Base-by-base conservation (phyloP, 1,140 invertebrate species). In the Orchestia grillus region DNA sequence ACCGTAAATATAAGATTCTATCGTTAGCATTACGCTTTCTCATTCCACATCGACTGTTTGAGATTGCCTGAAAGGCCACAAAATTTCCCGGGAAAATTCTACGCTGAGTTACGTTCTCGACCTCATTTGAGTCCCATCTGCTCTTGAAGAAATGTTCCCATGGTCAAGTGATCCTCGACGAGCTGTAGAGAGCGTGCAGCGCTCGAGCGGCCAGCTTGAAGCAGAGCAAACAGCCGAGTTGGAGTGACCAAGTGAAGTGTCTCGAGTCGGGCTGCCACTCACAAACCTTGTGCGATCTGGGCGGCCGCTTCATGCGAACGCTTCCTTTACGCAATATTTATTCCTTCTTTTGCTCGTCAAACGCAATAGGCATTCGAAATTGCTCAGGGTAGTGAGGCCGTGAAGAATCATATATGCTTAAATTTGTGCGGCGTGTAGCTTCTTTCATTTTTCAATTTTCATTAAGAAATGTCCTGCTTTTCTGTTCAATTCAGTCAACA, bases 121-220 rank as follows among this genome's bases (percentile, higher is more conserved):
- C 62, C 62, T 77, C 62, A 77, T 77, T 77, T 77, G 62, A 77
- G 62, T 77, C 62, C 1, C 62, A 3, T 77, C 62, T 36, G 62
- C 62, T 77, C 62, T 77, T 77, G 62, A 77, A 77, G 62, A 77
- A 77, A 77, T 77, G 62, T 77, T 77, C 62, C 36, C 62, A 77
- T 77, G 11, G 62, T 77, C 36, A 77, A 77, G 62, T 77, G 62
- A 77, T 77, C 62, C 62, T 77, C 62, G 62, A 77, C 15, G 28
- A 77, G 62, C 62, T 77, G 62, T 77, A 23, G 62, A 77, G 62
- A 36, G 62, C 62, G 28, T 77, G 62, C 62, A 77, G 62, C 28
- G 62, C 62, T 77, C 62, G 62, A 77, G 62, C 62, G 11, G 62
- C 62, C 62, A 28, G 36, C 62, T 77, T 77, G 62, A 77, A 77